phyloP scores from a whole-genome alignment of 2,797 vertebrate species.

The Pteropus rufus region DNA sequence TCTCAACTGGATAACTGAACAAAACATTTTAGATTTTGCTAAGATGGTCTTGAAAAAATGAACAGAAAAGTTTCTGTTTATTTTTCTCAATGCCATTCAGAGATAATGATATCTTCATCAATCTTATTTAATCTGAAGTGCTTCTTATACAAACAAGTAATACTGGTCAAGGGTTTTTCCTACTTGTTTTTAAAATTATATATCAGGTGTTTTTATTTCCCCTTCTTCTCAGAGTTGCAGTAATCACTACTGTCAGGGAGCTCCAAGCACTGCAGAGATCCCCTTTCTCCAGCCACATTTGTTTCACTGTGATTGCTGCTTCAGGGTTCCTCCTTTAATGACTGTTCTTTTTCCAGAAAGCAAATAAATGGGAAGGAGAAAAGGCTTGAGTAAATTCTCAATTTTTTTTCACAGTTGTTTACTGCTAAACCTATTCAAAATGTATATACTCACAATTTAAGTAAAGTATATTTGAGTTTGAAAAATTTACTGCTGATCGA shows the following conservation, averaged over 20 bases:
- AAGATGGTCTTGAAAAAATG: not conserved
- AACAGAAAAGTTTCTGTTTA: not conserved
- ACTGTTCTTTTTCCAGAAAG: not conserved
- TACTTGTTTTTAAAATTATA: not conserved
- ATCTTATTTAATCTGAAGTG: not conserved
- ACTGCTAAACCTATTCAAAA: constrained; percentile 15
- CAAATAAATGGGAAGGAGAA: not conserved
- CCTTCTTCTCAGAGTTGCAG: accelerated
- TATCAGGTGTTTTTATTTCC: not conserved
- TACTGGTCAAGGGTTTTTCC: not conserved
- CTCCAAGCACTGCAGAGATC: too few relatives aligned
- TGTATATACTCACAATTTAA: constrained; percentile 30
- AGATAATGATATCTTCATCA: not conserved
- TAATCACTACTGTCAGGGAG: not conserved
- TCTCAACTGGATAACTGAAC: not conserved
- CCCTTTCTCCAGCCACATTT: not conserved
- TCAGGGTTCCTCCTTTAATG: not conserved
- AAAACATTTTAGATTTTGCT: not conserved
- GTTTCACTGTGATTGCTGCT: not conserved
- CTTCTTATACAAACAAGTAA: not conserved
- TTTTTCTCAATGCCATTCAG: not conserved
- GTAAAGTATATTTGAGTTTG: constrained; percentile 38
- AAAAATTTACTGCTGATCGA: constrained; percentile 9
- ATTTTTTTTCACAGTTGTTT: not conserved
- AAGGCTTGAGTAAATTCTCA: not conserved